phyloP scores from a whole-genome alignment of 2,797 vertebrate species.

The Sebastes oblongus region DNA sequence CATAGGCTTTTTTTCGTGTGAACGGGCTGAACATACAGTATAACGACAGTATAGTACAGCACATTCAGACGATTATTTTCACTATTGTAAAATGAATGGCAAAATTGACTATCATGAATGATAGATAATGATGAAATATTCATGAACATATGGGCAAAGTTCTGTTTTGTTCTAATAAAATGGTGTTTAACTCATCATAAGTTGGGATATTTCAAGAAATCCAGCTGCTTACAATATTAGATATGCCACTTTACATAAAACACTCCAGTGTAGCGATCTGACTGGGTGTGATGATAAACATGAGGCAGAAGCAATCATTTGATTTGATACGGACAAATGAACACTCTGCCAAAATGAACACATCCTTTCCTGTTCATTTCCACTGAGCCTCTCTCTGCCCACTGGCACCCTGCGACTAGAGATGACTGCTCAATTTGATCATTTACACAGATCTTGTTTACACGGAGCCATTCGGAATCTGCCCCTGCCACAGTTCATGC shows the following conservation, averaged over 20 bases:
- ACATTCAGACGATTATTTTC: too few species aligned
- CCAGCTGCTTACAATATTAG: neutral
- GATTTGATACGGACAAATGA: slow-evolving; percentile 57
- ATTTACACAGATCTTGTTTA: slow-evolving; percentile 54
- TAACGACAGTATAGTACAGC: too few species aligned
- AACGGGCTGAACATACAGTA: too few species aligned
- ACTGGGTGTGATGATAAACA: slow-evolving; percentile 27
- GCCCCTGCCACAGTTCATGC: slow-evolving; percentile 1
- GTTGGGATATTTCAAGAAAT: neutral
- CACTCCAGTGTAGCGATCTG: neutral
- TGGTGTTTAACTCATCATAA: neutral
- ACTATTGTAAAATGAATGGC: too few species aligned
- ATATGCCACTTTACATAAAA: slow-evolving; percentile 27
- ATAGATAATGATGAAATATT: neutral
- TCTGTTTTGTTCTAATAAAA: neutral
- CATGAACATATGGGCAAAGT: neutral
- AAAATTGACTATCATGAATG: too few species aligned
- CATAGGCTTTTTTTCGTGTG: too few species aligned
- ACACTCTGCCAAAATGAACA: slow-evolving; percentile 35
- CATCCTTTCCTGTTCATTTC: slow-evolving; percentile 36
- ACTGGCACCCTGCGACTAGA: slow-evolving; percentile 22
- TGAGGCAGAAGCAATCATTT: slow-evolving; percentile 36
- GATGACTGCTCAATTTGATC: slow-evolving; percentile 39
- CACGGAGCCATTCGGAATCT: slow-evolving; percentile 14
- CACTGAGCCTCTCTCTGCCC: slow-evolving; percentile 32